Percentiles rank a stretch among this genome's conserved stretches.
phyloP scores from a whole-genome alignment of 2,888 invertebrate genomes.

The Halictus quadricinctus region DNA sequence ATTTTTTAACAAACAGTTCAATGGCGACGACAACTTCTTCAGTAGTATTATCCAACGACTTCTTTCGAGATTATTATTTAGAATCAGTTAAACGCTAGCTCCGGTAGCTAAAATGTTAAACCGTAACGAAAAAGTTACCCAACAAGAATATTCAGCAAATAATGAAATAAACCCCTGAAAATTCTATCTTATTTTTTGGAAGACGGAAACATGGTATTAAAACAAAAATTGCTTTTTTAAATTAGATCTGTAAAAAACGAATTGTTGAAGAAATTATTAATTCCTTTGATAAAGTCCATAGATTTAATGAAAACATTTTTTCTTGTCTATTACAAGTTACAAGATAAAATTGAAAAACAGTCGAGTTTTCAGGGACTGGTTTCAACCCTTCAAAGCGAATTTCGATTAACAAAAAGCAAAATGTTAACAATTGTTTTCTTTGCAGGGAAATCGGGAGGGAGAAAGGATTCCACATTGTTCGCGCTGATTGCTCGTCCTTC shows the following conservation, averaged over 20 bases:
- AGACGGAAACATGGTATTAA: not conserved
- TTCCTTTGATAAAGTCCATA: not conserved
- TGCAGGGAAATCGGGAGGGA: conserved; percentile 85
- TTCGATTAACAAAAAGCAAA: not conserved
- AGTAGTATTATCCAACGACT: not conserved
- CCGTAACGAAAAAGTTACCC: not conserved
- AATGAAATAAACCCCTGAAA: not conserved
- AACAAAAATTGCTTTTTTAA: too few relatives aligned
- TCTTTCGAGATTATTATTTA: not conserved
- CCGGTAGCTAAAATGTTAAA: not conserved
- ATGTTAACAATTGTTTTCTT: conserved; percentile 64
- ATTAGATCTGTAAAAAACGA: not conserved
- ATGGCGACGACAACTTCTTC: not conserved
- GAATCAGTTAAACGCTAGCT: not conserved
- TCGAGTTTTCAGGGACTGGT: too few relatives aligned
- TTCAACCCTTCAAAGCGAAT: too few relatives aligned
- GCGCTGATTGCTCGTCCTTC: conserved; percentile 90
- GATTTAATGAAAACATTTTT: not conserved
- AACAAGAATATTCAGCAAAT: not conserved
- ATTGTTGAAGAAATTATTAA: not conserved
- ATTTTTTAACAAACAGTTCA: not conserved
- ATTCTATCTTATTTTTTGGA: not conserved
- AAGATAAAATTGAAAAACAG: not conserved
- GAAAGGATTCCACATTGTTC: conserved; percentile 85
- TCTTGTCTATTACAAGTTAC: not conserved